Evolutionary conservation across 2,888 invertebrate genomes (phyloP).

Genomic region (Drosophila rellima): DNA sequence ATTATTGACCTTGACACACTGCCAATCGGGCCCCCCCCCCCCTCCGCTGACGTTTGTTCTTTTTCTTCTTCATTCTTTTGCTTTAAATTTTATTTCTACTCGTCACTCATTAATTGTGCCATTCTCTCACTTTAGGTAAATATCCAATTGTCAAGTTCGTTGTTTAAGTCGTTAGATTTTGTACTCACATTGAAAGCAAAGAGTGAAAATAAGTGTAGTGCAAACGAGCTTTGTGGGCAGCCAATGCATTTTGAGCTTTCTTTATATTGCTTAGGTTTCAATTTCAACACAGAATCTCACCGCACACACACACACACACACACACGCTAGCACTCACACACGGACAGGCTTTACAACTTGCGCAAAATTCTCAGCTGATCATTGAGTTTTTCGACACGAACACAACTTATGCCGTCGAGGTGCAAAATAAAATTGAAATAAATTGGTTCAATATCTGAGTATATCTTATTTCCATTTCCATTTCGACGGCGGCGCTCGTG

Average conservation of each 20-base stretch:
- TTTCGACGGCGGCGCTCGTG: conserved; percentile 37
- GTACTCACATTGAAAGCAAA: conserved; percentile 59
- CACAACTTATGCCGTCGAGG: conserved; percentile 67
- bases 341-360: conserved; percentile 3
- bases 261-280: background rate
- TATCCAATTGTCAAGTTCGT: conserved; percentile 45
- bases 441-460: conserved; percentile 71
- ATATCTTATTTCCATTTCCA: conserved; percentile 73
- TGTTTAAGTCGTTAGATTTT: conserved; percentile 60
- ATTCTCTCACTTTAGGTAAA: background rate
- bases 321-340: conserved; percentile 6
- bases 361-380: conserved; percentile 38
- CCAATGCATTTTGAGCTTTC: conserved; percentile 44
- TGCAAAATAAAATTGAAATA: conserved; percentile 77
- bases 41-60: conserved; percentile 49
- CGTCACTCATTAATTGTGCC: background rate
- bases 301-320: conserved; percentile 5
- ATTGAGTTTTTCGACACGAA: conserved; percentile 31
- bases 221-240: conserved; percentile 18
- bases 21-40: conserved; percentile 22
- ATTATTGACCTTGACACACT: conserved; percentile 72
- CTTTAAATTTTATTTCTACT: conserved; percentile 2
- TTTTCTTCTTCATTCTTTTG: conserved; percentile 58
- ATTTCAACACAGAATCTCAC: conserved; percentile 1
- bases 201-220: conserved; percentile 26